Evolutionary conservation across 2,888 invertebrate genomes (phyloP), one percentile per base, ranked within the genome.

Genomic region (Dryobota labecula): DNA sequence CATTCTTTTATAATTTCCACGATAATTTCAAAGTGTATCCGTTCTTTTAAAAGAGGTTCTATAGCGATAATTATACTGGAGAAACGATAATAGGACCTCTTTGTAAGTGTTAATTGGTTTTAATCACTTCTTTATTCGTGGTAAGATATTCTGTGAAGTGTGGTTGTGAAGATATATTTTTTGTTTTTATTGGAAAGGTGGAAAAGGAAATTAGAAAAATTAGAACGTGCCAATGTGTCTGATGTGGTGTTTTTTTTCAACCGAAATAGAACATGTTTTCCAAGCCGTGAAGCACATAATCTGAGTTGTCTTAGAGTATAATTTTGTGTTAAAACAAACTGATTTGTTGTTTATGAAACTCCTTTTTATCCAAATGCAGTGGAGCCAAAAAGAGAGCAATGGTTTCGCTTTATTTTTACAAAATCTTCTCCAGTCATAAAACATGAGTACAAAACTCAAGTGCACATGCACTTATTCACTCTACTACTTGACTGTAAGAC

Each of bases 61-160:
- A 65, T 63, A 8, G 66, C 67, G 78, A 73, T 83, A 83, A 83
- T 83, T 78, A 82, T 43, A 78, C 60, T 36, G 60, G 9, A 43
- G 24, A 7, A 67, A 53, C 43, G 57, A 63, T 68, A 78, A 62
- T 73, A 41, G 41, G n/a, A 41, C 7, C 58, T 43, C 57, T 54
- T 70, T 73, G 62, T 69, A 58, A 56, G 83, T 79, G 83, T 74
- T 83, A 76, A 83, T 82, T 76, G 54, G 6, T 24, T 43, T 27
- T 76, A 79, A 79, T 70, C 47, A 71, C 57, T 76, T 63, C 24
- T 57, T 76, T 70, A 54, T 24, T 57, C 33, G 20, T 62, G 63
- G 56, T 73, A 56, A 20, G 3, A 36, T 65, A 54, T 68, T 63
- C 53, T 65, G 15, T 63, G 2, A 54, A 33, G n/a, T 45, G 15